Evolutionary conservation across 2,797 vertebrate species (phyloP).

Genomic region (Lacerta viridis): DNA sequence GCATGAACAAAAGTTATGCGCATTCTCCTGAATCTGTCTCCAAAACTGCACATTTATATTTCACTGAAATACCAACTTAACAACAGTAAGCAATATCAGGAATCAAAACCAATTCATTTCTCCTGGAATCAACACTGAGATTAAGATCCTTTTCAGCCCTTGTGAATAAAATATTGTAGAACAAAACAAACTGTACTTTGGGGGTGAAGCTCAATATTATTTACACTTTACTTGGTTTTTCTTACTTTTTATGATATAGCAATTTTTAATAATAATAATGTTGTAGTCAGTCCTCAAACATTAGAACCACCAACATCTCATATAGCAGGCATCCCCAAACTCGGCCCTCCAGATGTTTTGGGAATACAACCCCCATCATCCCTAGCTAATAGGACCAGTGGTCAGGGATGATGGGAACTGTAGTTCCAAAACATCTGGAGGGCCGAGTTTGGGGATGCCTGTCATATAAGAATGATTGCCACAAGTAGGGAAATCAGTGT

Average conservation of each 20-base stretch:
- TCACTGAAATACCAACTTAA: conserved; percentile 6
- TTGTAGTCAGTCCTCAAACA: not conserved
- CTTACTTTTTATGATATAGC: not conserved
- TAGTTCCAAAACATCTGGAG: too few species aligned
- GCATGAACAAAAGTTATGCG: not conserved
- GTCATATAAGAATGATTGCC: too few species aligned
- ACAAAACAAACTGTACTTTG: not conserved
- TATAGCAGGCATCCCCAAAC: not conserved
- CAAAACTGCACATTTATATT: not conserved
- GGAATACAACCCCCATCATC: too few species aligned
- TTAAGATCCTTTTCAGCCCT: not conserved
- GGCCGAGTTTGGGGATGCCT: too few species aligned
- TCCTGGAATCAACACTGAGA: conserved; percentile 6
- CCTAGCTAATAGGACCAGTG: too few species aligned
- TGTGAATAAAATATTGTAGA: not conserved
- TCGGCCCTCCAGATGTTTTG: too few species aligned
- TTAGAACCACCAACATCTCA: not conserved
- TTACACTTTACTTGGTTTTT: not conserved
- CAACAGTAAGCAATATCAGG: not conserved
- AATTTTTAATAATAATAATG: too few species aligned
- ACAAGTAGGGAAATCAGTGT: not conserved
- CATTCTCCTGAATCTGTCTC: conserved; percentile 14
- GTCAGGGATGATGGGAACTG: too few species aligned
- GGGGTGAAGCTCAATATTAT: not conserved
- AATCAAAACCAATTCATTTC: not conserved